A percentile compares a stretch with the other conserved stretches of the same genome.
These are phyloP conservation scores for Galleria mellonella DNA, from an alignment of 1,140 invertebrate species.

Conservation along the genomic window DNA sequence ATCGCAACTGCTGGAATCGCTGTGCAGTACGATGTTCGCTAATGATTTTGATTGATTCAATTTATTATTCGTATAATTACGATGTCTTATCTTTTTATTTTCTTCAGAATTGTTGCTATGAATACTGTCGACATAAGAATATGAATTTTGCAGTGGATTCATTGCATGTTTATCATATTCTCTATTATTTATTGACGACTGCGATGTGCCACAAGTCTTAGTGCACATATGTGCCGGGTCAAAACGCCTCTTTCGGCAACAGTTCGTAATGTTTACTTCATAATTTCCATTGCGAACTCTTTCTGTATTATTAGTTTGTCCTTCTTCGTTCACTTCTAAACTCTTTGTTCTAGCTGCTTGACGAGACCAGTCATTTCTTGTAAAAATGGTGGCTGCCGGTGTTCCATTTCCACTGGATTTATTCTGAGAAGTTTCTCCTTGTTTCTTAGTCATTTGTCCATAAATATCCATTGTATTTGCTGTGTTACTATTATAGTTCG, in stretches of 20 bases:
- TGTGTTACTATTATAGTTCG: slow-evolving; percentile 41
- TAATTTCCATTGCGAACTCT: slow-evolving; percentile 49
- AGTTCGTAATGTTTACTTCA: slow-evolving; percentile 47
- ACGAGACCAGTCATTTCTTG: slow-evolving; percentile 74
- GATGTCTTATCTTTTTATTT: slow-evolving; percentile 49
- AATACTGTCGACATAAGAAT: slow-evolving; percentile 49
- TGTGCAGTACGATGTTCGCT: slow-evolving; percentile 66
- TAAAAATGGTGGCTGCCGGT: slow-evolving; percentile 73
- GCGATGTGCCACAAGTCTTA: slow-evolving; percentile 44
- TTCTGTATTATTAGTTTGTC: slow-evolving; percentile 35
- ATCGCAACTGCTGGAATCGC: slow-evolving; percentile 66
- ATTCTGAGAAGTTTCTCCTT: slow-evolving; percentile 48
- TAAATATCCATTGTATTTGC: slow-evolving; percentile 43
- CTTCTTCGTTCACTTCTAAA: slow-evolving; percentile 63
- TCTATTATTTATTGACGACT: slow-evolving; percentile 22
- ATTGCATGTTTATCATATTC: slow-evolving; percentile 43
- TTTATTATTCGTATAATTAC: slow-evolving; percentile 63
- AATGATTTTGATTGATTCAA: slow-evolving; percentile 68
- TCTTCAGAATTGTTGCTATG: slow-evolving; percentile 44
- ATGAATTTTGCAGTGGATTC: slow-evolving; percentile 46
- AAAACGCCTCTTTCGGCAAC: slow-evolving; percentile 54
- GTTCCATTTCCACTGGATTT: slow-evolving; percentile 47
- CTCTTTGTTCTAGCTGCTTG: slow-evolving; percentile 74
- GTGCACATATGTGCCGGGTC: slow-evolving; percentile 69
- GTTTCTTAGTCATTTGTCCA: slow-evolving; percentile 45